phyloP scores from a whole-genome alignment of 2,888 invertebrate genomes.

The Caenorhabditis sp. region DNA sequence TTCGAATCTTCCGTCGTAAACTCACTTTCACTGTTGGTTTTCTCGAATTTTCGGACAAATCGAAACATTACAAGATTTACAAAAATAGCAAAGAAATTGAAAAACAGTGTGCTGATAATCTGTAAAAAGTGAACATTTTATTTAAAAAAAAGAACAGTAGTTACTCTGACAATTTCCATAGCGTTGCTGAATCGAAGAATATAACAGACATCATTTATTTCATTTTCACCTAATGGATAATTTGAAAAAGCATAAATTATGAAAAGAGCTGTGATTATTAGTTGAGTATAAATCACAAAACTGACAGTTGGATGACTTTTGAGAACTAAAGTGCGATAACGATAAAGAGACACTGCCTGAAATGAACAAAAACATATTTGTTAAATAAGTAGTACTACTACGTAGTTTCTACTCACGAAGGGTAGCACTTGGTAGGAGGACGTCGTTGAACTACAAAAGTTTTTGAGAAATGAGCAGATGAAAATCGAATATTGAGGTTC shows the following conservation, averaged over 20 bases:
- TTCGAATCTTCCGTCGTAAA: not conserved
- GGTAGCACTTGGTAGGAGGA: conserved; percentile 35
- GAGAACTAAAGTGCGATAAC: conserved; percentile 32
- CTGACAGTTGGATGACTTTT: conserved; percentile 20
- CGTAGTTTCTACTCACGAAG: conserved; percentile 28
- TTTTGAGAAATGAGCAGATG: conserved; percentile 29
- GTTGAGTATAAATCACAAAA: conserved; percentile 23
- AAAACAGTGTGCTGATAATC: conserved; percentile 27
- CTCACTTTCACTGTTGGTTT: conserved; percentile 18
- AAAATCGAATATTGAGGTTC: conserved; percentile 27
- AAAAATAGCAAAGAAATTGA: conserved; percentile 29
- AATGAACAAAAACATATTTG: too few species aligned
- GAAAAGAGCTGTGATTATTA: conserved; percentile 16
- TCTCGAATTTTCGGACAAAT: conserved; percentile 31
- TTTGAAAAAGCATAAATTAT: conserved; percentile 32
- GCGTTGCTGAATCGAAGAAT: conserved; percentile 25
- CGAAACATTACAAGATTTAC: conserved; percentile 30
- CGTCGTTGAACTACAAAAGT: conserved; percentile 31
- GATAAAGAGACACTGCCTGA: conserved; percentile 36
- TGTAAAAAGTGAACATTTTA: conserved; percentile 6
- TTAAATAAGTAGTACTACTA: too few species aligned
- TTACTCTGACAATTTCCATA: conserved; percentile 31
- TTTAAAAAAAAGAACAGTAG: not conserved
- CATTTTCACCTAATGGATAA: conserved; percentile 31
- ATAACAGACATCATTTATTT: conserved; percentile 29